Evolutionary conservation across 2,113 vertebrate species (phyloP), one percentile per base, ranked within the genome.

Genomic region (Hepsetus odoe): DNA sequence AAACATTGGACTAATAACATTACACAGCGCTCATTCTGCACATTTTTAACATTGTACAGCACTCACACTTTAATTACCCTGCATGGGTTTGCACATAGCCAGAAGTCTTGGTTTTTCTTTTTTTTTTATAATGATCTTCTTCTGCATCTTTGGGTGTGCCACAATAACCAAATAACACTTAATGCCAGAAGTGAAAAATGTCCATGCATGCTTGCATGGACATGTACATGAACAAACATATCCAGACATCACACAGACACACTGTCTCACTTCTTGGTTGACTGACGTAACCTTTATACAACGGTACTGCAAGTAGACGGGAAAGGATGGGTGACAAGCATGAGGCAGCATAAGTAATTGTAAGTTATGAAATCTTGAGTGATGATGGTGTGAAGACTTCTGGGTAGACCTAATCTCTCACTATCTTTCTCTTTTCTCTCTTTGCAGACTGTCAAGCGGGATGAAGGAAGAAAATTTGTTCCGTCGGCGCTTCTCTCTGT

Each of bases 381-480:
- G 53, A n/a, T 73, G 18, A 40, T 26, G 1, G 44, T 53, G 18
- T 40, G 46, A 1, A 49, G 20, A 3, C 16, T 1, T 73, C 22
- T 70, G 0, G 16, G 35, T 20, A n/a, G n/a, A 61, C 5, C 56
- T 53, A 72, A 40, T 24, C 51, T 46, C 56, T 38, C 82, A 33
- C 81, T 16, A 2, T 32, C 40, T 71, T 76, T 75, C 30, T 44
- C 83, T 85, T 58, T 89, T 38, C 44, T 68, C 76, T 74, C 26
- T 46, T 82, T 85, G 61, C 90, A 97, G 95, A 95, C 93, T 90
- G 94, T 91, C 38, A 93, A 93, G 76, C 85, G 93, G 90, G 89
- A 98, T 99, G 97, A 99, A 98, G 93, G 97, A 99, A 88, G 97
- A 97, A 91, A 96, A 94, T 88, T 91, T 97, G 72, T 94, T 95